Base-by-base conservation (phyloP, 2,113 vertebrate genomes). In the Gallinago paraguaiae region DNA sequence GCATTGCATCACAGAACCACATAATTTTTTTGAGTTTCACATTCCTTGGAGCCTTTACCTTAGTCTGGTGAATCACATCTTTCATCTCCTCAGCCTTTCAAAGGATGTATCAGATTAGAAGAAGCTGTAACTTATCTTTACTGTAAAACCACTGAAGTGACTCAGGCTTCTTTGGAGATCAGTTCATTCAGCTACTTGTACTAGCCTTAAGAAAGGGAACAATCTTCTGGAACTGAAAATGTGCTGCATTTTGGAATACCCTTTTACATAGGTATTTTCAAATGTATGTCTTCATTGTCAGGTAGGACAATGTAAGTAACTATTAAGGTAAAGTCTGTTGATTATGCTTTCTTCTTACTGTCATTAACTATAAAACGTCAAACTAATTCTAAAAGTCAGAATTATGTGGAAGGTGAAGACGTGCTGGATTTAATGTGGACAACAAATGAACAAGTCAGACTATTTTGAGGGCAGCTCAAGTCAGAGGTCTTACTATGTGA, bases 41-140 rank as follows among this genome's bases (percentile, higher is more conserved):
- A 33, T 78, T 93, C 19, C 25, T 87, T 3, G 1, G 50, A 83
- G 20, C 46, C 60, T 31, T 83, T 92, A 69, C 57, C 25, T 71
- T 56, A 53, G 31, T 69, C 69, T 67, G 61, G 37, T 50, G 80
- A 91, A 80, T 68, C 56, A 69, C 14, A 17, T 41, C 84, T 78
- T 95, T 68, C 89, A 87, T 90, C 19, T 89, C 51, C 57, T 89
- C 35, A 81, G 46, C 72, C 22, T 94, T 93, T 94, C 37, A 56
- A 39, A 84, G n/a, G 13, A 39, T 50, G 11, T 43, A 57, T 72
- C 39, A 61, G 59, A 72, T 60, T 60, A 76, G 71, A 78, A 77
- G 75, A 33, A 93, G 46, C 7, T 85, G 54, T 79, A 83, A 80
- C 4, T 85, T 74, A 70, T 17, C 43, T 70, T 77, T 80, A 30